phyloP scores from a whole-genome alignment of 2,113 vertebrate genomes.

The Lota lota region DNA sequence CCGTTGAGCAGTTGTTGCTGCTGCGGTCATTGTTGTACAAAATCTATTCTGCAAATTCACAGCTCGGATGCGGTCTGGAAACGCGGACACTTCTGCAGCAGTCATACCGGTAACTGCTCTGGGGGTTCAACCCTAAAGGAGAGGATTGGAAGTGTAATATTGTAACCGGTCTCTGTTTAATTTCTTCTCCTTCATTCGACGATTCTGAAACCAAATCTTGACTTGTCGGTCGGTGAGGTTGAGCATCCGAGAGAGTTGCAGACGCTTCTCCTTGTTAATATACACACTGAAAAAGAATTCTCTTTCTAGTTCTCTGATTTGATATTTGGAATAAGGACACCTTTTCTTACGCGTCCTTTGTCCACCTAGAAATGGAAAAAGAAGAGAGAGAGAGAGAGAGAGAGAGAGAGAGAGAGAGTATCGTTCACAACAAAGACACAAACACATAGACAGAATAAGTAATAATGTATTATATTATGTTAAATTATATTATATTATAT shows the following conservation, averaged over 20 bases:
- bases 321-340: constrained; percentile 96
- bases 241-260: constrained; percentile 96
- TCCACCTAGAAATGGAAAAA: constrained; percentile 79
- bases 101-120: constrained; percentile 27
- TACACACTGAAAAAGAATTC: constrained; percentile 99
- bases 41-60: constrained; percentile 41
- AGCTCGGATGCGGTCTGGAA: constrained; percentile 46
- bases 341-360: constrained; percentile 94
- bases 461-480: too few relatives aligned
- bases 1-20: constrained; percentile 40
- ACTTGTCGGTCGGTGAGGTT: constrained; percentile 97
- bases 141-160: constrained; percentile 93
- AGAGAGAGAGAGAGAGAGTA: too few relatives aligned
- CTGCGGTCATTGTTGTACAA: constrained; percentile 46
- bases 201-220: constrained; percentile 99
- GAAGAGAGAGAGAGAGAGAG: constrained; percentile 13
- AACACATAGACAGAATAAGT: too few relatives aligned
- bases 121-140: constrained; percentile 78
- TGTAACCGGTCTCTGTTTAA: constrained; percentile 97
- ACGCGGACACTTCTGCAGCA: constrained; percentile 21
- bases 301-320: constrained; percentile 93
- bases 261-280: constrained; percentile 97
- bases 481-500: too few relatives aligned
- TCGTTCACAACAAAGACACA: too few relatives aligned
- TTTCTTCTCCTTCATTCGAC: constrained; percentile 99